Conservation (phyloP, 2,113 vertebrate genomes). For the Neotoma lepida region DNA sequence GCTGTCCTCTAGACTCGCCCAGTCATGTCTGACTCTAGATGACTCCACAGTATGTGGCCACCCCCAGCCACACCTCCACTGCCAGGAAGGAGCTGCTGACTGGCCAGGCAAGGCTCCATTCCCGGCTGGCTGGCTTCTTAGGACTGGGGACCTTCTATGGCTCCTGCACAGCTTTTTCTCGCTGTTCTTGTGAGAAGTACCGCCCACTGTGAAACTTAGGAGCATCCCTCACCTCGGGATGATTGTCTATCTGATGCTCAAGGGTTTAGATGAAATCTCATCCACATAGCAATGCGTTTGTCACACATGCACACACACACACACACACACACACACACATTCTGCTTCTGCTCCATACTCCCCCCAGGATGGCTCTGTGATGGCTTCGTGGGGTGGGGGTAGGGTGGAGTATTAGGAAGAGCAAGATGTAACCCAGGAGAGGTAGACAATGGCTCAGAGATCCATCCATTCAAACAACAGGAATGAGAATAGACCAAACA, state of each 20-base stretch:
- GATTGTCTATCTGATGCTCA: neutral
- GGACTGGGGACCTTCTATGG: neutral
- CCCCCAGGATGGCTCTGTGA: neutral
- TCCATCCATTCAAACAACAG: neutral
- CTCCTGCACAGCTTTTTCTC: neutral
- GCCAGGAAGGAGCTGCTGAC: neutral
- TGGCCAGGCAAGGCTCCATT: neutral
- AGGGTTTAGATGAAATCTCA: neutral
- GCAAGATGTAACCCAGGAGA: neutral
- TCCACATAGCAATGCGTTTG: neutral
- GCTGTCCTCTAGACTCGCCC: neutral
- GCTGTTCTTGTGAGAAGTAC: neutral
- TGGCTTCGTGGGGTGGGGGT: neutral
- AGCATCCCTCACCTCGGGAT: neutral
- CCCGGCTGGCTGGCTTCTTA: neutral
- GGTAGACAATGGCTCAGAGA: neutral
- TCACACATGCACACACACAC: neutral
- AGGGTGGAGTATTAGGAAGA: neutral
- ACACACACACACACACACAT: neutral
- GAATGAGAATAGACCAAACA: neutral
- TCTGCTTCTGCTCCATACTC: neutral
- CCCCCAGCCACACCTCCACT: neutral
- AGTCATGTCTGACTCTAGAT: neutral
- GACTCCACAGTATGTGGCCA: too few relatives aligned
- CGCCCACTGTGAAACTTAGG: rapidly evolving